phyloP scores from a whole-genome alignment of 2,113 vertebrate species.

The Amphiprion ocellaris region DNA sequence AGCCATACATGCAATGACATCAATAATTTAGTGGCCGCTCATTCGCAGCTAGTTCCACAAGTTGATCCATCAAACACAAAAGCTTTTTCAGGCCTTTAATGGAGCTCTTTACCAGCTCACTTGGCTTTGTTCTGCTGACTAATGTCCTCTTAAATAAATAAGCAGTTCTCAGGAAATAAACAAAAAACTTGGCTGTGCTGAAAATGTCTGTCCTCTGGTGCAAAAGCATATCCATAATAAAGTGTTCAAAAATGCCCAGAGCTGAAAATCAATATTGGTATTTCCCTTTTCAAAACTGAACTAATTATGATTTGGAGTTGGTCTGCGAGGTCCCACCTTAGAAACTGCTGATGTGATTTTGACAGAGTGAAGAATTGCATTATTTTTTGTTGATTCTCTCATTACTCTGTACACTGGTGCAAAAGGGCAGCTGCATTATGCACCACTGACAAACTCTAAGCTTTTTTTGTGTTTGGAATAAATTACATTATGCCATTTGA shows the following conservation, averaged over 20 bases:
- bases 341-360: constrained; percentile 50
- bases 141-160: constrained; percentile 80
- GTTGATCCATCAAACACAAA: constrained; percentile 70
- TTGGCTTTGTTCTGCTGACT: constrained; percentile 76
- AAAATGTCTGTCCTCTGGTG: constrained; percentile 44
- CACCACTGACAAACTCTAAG: neutral
- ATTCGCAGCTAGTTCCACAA: constrained; percentile 42
- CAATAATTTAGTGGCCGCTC: constrained; percentile 70
- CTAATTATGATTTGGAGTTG: constrained; percentile 18
- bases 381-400: constrained; percentile 26
- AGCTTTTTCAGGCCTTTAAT: constrained; percentile 73
- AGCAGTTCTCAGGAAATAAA: constrained; percentile 73
- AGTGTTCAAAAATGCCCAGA: constrained; percentile 16
- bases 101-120: constrained; percentile 66
- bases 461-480: constrained; percentile 17
- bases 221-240: constrained; percentile 30
- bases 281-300: constrained; percentile 15
- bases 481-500: constrained; percentile 16
- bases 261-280: constrained; percentile 33
- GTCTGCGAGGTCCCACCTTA: neutral
- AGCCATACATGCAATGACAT: constrained; percentile 40
- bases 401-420: constrained; percentile 1
- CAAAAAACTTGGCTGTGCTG: constrained; percentile 54
- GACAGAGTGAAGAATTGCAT: constrained; percentile 18
- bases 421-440: neutral